These are phyloP conservation scores for Polymixis lichenea DNA, from an alignment of 2,888 invertebrate genomes.

Conservation along the genomic window DNA sequence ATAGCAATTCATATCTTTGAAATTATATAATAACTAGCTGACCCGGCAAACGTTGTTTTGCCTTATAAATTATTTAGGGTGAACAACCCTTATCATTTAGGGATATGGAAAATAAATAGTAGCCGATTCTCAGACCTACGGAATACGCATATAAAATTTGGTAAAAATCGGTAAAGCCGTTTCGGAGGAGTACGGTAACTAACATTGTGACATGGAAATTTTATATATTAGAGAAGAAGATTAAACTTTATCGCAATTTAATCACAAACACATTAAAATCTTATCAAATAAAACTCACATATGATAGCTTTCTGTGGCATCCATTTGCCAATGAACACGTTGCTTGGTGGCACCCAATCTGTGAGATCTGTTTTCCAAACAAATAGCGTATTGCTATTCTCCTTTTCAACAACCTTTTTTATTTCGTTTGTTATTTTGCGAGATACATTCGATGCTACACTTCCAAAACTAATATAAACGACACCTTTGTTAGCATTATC, in stretches of 20 bases:
- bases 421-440: constrained; percentile 89
- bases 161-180: too few species aligned
- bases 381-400: constrained; percentile 88
- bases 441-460: constrained; percentile 92
- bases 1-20: not conserved
- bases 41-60: too few species aligned
- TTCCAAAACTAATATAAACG: constrained; percentile 93
- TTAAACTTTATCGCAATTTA: not conserved
- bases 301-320: constrained; percentile 93
- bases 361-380: constrained; percentile 94
- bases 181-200: too few species aligned
- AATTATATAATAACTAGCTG: not conserved
- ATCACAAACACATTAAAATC: not conserved
- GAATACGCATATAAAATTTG: too few species aligned
- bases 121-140: too few species aligned
- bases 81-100: too few species aligned
- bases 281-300: constrained; percentile 84
- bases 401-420: constrained; percentile 74
- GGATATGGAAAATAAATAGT: too few species aligned
- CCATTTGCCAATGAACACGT: constrained; percentile 93
- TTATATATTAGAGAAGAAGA: too few species aligned
- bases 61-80: too few species aligned
- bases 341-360: constrained; percentile 90
- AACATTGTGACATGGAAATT: too few species aligned
- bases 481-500: constrained; percentile 92